Percentiles rank a stretch among this genome's conserved stretches.
These are phyloP conservation scores for Indicator maculatus DNA, from an alignment of 2,113 vertebrate species.

Conservation along the genomic window DNA sequence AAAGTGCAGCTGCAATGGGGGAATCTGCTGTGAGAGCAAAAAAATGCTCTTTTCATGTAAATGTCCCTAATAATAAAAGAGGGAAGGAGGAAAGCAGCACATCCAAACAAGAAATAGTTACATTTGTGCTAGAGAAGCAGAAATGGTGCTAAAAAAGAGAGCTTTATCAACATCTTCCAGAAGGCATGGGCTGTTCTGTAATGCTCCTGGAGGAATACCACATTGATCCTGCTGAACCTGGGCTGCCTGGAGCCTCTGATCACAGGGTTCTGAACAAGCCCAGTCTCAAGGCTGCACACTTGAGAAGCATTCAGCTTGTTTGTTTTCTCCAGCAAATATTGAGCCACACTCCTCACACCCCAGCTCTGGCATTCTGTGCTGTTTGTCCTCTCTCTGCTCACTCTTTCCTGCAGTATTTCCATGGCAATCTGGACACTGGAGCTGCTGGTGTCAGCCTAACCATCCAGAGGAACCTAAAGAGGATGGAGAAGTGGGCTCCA, in stretches of 20 bases:
- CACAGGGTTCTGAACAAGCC: neutral
- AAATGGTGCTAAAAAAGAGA: conserved; percentile 40
- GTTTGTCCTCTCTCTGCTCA: neutral
- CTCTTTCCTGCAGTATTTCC: neutral
- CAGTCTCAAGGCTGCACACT: neutral
- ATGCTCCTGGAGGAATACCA: neutral
- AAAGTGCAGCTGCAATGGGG: conserved; percentile 2
- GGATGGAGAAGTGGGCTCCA: too few species aligned
- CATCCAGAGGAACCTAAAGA: too few species aligned
- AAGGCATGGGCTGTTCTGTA: conserved; percentile 13
- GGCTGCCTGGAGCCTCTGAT: conserved; percentile 29
- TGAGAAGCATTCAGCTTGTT: neutral
- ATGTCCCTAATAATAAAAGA: conserved; percentile 2
- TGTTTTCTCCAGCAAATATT: neutral
- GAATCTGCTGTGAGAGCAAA: conserved; percentile 24
- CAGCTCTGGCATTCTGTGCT: neutral
- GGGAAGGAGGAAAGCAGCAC: conserved; percentile 26
- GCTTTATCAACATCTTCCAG: conserved; percentile 60
- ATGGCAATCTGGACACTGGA: neutral
- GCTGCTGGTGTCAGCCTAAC: neutral
- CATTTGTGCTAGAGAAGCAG: conserved; percentile 53
- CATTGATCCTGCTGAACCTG: neutral
- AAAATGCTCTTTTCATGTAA: conserved; percentile 38
- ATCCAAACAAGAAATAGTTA: conserved; percentile 7
- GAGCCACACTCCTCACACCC: neutral